Base-by-base conservation (phyloP, 2,888 invertebrate genomes). In the Idaea dimidiata region DNA sequence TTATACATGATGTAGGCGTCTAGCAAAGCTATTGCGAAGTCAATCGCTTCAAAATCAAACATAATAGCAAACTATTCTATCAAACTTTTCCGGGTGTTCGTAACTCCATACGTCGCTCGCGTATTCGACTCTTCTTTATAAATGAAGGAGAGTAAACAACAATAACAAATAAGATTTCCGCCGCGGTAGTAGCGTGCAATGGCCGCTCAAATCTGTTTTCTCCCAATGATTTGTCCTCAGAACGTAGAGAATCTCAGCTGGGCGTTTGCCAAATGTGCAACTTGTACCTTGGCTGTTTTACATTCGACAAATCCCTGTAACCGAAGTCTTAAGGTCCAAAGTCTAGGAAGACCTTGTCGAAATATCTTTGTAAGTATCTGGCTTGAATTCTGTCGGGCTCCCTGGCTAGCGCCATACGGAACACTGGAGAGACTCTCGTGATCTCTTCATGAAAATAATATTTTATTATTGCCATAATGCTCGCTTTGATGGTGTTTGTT, bases 161-260 rank as follows among this genome's bases (percentile, higher is more conserved):
- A 84, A 85, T 83, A 83, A 80, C 80, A 82, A 82, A 82, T 81
- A 78, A 86, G 85, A 86, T 83, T 78, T 83, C 76, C 76, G 71
- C 76, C 43, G 75, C 73, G 75, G 79, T 73, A 78, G 77, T 76
- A 72, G 76, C 74, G 73, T 78, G 86, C 87, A 86, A 87, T 85
- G 83, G 87, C 77, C 80, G 85, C 81, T 83, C 81, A 86, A 91
- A 90, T 89, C 89, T 90, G 91, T 90, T 89, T 88, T 88, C 88
- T 85, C 84, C 81, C 90, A 86, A 88, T 88, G 90, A 91, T 91
- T 91, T 91, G 91, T 91, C 91, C 88, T 83, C 80, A 77, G 84
- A 85, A 84, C 85, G 85, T 80, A 84, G 85, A 78, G 80, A 90
- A 89, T 89, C 89, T 89, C 83, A 74, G 83, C 86, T 90, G 91